Conservation (phyloP, 1,140 invertebrate species). For the Chrysomallon squamiferum region DNA sequence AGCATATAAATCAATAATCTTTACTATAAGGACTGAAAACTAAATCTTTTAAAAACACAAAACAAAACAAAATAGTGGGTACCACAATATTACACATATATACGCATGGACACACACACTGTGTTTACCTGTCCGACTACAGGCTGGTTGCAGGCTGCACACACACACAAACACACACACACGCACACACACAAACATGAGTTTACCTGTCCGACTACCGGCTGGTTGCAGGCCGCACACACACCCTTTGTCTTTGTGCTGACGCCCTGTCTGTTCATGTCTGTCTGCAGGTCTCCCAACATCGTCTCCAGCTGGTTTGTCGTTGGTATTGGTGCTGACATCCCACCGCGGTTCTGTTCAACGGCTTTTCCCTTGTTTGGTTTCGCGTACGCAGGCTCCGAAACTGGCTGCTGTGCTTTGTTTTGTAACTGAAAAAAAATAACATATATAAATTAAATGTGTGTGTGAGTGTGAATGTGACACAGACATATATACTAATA, state of each 20-base stretch:
- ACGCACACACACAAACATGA: no score
- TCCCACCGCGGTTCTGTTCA: slow-evolving; percentile 16
- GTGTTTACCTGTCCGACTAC: slow-evolving; percentile 97
- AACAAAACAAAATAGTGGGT: no score
- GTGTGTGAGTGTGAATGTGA: no score
- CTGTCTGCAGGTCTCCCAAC: slow-evolving; percentile 83
- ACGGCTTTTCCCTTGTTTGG: slow-evolving; percentile 45
- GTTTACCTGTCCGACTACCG: slow-evolving; percentile 94
- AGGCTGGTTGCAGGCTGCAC: slow-evolving; percentile 96
- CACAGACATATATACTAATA: no score
- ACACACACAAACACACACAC: no score
- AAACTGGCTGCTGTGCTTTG: slow-evolving; percentile 5
- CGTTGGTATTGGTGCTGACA: slow-evolving; percentile 6
- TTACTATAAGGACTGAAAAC: no score
- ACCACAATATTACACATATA: no score
- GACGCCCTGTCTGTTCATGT: slow-evolving; percentile 86
- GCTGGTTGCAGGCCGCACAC: slow-evolving; percentile 97
- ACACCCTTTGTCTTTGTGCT: slow-evolving; percentile 97
- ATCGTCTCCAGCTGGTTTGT: slow-evolving; percentile 85
- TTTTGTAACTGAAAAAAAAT: slow-evolving; percentile 13
- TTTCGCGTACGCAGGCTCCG: slow-evolving; percentile 72
- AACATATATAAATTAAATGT: neutral
- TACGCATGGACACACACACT: no score
- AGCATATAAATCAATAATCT: no score
- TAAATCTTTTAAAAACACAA: no score